Evolutionary conservation across 2,797 vertebrate genomes (phyloP).

Genomic region (Anguilla marmorata): DNA sequence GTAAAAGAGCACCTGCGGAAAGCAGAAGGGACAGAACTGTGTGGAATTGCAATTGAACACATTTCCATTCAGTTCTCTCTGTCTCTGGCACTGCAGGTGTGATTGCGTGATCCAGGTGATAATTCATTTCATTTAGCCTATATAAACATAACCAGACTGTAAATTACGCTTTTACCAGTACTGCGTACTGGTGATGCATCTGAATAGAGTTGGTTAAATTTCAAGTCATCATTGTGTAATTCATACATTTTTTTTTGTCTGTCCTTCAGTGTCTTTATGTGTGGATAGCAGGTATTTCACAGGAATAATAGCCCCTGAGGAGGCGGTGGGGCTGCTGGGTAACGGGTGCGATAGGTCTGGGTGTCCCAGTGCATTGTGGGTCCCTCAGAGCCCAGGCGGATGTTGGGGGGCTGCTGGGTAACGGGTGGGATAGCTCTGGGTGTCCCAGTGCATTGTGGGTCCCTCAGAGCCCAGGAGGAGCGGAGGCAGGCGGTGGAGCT

Average conservation of each 20-base stretch:
- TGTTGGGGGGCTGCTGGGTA: background rate
- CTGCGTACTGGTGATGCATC: no score
- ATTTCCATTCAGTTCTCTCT: background rate
- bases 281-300: no score
- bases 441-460: constrained; percentile 32
- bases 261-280: no score
- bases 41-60: background rate
- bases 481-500: constrained; percentile 75
- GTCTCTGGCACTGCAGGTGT: background rate
- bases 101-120: background rate
- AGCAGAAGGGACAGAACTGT: background rate
- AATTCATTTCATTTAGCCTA: background rate
- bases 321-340: background rate
- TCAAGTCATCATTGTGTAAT: no score
- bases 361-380: constrained; percentile 31
- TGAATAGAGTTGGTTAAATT: no score
- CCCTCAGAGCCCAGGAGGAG: constrained; percentile 81
- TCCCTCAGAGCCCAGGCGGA: constrained; percentile 81
- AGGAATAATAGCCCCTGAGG: no score
- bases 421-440: background rate
- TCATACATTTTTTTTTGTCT: no score
- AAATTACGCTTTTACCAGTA: no score
- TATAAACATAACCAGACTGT: no score
- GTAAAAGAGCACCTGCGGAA: background rate
- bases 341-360: background rate